These are phyloP conservation scores for Chesias legatella DNA, from an alignment of 2,888 invertebrate genomes.

Conservation along the genomic window DNA sequence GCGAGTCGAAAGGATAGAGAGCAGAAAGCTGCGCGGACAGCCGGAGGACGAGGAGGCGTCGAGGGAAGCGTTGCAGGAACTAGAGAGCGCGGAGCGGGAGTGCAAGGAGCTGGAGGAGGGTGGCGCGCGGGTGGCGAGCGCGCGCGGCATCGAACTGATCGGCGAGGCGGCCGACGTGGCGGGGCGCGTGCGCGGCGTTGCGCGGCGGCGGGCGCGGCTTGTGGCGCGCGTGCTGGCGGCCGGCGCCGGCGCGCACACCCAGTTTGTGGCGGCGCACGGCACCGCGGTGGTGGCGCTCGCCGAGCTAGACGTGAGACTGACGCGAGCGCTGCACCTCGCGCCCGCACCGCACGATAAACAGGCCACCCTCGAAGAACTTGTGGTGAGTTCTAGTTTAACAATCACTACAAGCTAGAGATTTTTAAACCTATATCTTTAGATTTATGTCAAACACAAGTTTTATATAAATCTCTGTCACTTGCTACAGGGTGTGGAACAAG, in stretches of 20 bases:
- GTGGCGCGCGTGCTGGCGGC: conserved; percentile 81
- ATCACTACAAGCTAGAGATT: no score
- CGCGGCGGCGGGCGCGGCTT: conserved; percentile 84
- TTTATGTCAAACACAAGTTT: no score
- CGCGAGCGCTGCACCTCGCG: conserved; percentile 83
- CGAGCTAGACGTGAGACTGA: conserved; percentile 86
- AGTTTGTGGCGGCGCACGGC: conserved; percentile 86
- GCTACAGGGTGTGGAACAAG: conserved; percentile 57
- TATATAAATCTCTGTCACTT: conserved; percentile 7
- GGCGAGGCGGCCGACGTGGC: conserved; percentile 85
- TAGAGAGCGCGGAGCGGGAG: conserved; percentile 83
- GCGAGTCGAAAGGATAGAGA: conserved; percentile 76
- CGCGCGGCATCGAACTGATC: conserved; percentile 82
- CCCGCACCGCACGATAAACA: conserved; percentile 64
- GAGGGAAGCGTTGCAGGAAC: conserved; percentile 75
- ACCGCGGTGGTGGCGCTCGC: conserved; percentile 85
- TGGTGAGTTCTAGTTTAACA: conserved; percentile 51
- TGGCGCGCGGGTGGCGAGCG: conserved; percentile 84
- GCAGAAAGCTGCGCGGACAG: conserved; percentile 65
- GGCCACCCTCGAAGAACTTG: conserved; percentile 67
- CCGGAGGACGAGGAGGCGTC: conserved; percentile 78
- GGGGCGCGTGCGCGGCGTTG: conserved; percentile 81
- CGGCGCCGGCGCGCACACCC: conserved; percentile 81
- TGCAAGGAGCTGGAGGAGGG: conserved; percentile 84
- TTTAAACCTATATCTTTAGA: no score